Evolutionary conservation across 2,888 invertebrate genomes (phyloP), one percentile per base, ranked within the genome.

Genomic region (Cordilura impudica): DNA sequence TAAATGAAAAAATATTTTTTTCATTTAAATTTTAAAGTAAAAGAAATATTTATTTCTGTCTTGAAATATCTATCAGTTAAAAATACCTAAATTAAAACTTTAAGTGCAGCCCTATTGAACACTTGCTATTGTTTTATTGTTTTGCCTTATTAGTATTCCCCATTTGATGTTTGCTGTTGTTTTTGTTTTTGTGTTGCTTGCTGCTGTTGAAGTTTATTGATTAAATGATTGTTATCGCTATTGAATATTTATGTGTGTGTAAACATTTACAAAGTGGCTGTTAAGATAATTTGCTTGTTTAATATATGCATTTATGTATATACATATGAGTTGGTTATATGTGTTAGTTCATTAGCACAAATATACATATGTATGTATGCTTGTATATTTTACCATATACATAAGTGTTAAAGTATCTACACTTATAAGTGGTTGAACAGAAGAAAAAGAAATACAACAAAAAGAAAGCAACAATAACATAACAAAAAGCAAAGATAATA

Each of bases 211-310:
- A 66, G 49, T 70, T 79, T 74, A 79, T 79, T 79, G 78, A 79
- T 79, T 74, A 71, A 71, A 79, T 75, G 70, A 79, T 70, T 74
- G 75, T 79, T 75, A 71, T 75, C 71, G 75, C 67, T 56, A 71
- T 71, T 63, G 66, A 71, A 71, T 75, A 79, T 75, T 79, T 75
- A 79, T 61, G 66, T 45, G 14, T 43, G 61, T 67, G 71, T 63
- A 71, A 71, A 75, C 49, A 75, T 74, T 66, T 63, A 56, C 61
- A 75, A 79, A 75, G 71, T 71, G 61, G 53, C 75, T 74, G 75
- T 71, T 71, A 71, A 79, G 69, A 75, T 79, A 79, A 79, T 78
- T 74, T 78, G 73, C 67, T 65, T 71, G 51, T 71, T 75, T 71
- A 45, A 75, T 21, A 58, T 43, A 54, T 67, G 39, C 16, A 71